These are phyloP conservation scores for Pseudomyrmex concolor DNA, from an alignment of 1,140 invertebrate genomes.

Conservation along the genomic window DNA sequence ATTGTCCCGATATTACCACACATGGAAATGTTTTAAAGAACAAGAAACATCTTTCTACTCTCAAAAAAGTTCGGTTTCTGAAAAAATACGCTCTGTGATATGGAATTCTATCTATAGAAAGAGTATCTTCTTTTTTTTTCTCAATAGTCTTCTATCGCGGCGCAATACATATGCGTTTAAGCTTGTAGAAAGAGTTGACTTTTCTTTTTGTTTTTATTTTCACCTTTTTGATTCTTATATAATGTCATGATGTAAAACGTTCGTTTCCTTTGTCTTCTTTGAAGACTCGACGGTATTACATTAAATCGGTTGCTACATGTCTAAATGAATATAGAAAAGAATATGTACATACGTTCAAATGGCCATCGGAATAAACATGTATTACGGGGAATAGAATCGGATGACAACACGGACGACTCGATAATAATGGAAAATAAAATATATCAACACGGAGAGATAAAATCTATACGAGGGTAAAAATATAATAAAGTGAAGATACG, in stretches of 20 bases:
- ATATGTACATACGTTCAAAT: too few species aligned
- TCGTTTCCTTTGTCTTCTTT: not conserved
- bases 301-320: not conserved
- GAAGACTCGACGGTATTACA: not conserved
- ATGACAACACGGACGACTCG: slow-evolving; percentile 1
- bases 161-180: slow-evolving; percentile 19
- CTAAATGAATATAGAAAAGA: too few species aligned
- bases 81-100: slow-evolving; percentile 79
- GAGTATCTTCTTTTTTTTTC: slow-evolving; percentile 55
- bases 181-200: slow-evolving; percentile 38
- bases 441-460: not conserved
- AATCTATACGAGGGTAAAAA: slow-evolving; percentile 44
- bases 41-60: slow-evolving; percentile 56
- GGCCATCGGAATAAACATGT: not conserved
- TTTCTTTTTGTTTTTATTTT: slow-evolving; percentile 17
- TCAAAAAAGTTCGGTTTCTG: slow-evolving; percentile 69
- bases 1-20: slow-evolving; percentile 67
- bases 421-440: not conserved
- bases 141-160: slow-evolving; percentile 13
- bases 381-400: not conserved
- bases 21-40: slow-evolving; percentile 66
- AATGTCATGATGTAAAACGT: not conserved
- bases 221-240: slow-evolving; percentile 23
- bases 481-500: slow-evolving; percentile 32
- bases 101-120: slow-evolving; percentile 64